Evolutionary conservation across 2,888 invertebrate genomes (phyloP), one percentile per base, ranked within the genome.

Genomic region (Alsophila aescularia): DNA sequence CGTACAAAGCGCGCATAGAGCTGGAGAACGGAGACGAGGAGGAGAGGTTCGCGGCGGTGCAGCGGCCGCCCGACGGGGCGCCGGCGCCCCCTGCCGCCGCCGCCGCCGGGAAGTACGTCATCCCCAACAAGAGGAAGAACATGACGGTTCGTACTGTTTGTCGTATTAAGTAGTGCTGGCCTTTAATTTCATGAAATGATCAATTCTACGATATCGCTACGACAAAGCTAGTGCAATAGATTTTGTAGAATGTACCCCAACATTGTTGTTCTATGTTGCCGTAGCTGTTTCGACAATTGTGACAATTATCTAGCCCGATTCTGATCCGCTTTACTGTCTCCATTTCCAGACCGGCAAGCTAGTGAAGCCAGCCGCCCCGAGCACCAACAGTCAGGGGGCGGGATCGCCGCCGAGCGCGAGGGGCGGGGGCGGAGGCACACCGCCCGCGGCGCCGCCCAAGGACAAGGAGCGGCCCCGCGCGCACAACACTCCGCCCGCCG

Each of bases 1-100:
- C 93, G 50, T 96, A 97, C 78, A 96, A 96, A 78, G 95, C 95
- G 31, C 94, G 97, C 62, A 93, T 96, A 42, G 97, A 97, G 66
- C 83, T 98, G 29, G 98, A 98, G 88, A 98, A 98, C 86, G 98
- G 97, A 0, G 97, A 98, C 77, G 98, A 98, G 76, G 98, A 98
- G 83, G 95, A 97, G 60, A 78, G 94, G 68, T 98, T 94, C 88
- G 97, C 98, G 43, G 96, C 98, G 9, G 98, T 98, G 13, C 93
- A 94, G 58, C 92, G 96, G 44, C 95, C 95, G 5, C 73, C 70
- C 27, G 76, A 75, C 93, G 93, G 56, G 27, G 14, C 39, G 49
- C 37, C 54, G 40, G 52, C 64, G 4, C 10, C 29, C 10, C 1
- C 95, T 95, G 9, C 73, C 66, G 93, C 62, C 95, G 9, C 73